Conservation (phyloP, 2,113 vertebrate species). For the Callaeas wilsoni region DNA sequence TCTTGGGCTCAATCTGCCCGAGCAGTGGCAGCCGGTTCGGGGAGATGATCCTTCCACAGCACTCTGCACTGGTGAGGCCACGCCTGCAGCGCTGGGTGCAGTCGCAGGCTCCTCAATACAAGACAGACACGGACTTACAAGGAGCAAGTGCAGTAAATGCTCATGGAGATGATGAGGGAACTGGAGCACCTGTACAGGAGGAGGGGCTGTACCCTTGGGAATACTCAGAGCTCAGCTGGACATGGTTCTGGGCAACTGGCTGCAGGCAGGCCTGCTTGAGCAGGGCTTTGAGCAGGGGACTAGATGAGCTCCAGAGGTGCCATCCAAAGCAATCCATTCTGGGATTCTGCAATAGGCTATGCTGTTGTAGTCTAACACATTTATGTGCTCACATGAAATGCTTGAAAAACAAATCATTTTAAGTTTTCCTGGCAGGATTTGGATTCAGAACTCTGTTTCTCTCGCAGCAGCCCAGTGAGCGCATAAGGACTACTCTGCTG, state of each 20-base stretch:
- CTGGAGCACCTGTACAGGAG: background rate
- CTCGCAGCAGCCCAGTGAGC: background rate
- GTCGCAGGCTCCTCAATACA: background rate
- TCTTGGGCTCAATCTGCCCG: background rate
- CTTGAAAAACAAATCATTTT: background rate
- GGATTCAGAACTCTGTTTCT: background rate
- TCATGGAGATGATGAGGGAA: background rate
- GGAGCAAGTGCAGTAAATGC: background rate
- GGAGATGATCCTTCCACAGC: background rate
- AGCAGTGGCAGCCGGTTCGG: background rate
- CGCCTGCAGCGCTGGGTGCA: background rate
- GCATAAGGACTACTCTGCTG: background rate
- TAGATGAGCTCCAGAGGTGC: background rate
- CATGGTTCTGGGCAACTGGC: fast-evolving
- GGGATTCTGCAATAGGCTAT: background rate
- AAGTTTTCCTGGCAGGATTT: background rate
- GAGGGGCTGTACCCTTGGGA: background rate
- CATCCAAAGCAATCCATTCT: background rate
- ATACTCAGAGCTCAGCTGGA: background rate
- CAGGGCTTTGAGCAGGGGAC: background rate
- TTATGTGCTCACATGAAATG: background rate
- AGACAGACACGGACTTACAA: fast-evolving
- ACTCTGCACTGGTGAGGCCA: background rate
- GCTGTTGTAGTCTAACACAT: background rate
- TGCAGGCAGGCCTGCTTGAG: background rate